Base-by-base conservation (phyloP, 1,140 invertebrate genomes). In the Vollenhovia emeryi region DNA sequence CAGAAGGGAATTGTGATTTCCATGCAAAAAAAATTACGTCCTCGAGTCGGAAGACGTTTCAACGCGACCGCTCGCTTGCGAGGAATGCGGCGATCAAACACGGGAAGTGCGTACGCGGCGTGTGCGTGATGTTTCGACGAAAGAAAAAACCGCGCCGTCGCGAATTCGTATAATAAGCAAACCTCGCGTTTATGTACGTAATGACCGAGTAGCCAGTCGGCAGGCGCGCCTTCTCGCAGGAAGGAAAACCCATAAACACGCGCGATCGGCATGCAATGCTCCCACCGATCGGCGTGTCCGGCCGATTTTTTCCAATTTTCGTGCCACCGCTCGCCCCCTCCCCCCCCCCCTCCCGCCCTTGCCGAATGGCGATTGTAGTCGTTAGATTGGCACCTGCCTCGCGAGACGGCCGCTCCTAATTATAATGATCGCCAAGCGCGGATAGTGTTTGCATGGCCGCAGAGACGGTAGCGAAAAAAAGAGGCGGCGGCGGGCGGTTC, bases 31-130 rank as follows among this genome's bases (percentile, higher is more conserved):
- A 60, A 45, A 57, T 71, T 71, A 57, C 30, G 80, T 66, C n/a
- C 27, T 52, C 50, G 50, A 82, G 59, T 69, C 66, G 68, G n/a
- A 75, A 52, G 62, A 36, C 80, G 55, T 59, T 84, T 36, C 66
- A 45, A 24, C 11, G 43, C 24, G 40, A 2, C 24, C 50, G 71
- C 36, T 55, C 45, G 68, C 18, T 33, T 52, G 74, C 11, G n/a
- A 33, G 71, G 86, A 89, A 88, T 89, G 76, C 60, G 55, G 57
- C 68, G 40, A 69, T 60, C 50, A 85, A 79, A 69, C 74, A 64
- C 48, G 52, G 60, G 71, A 76, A 87, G 57, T 80, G 80, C 80
- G 87, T 87, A 78, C 45, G 30, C 59, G 33, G 27, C 52, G 68
- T 50, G 82, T 82, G 64, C 74, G 52, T 75, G 68, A 60, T 71